Percentiles rank a stretch among this genome's conserved stretches.
Conservation (phyloP, 1,140 invertebrate genomes). For the Zaprionus davidi region DNA sequence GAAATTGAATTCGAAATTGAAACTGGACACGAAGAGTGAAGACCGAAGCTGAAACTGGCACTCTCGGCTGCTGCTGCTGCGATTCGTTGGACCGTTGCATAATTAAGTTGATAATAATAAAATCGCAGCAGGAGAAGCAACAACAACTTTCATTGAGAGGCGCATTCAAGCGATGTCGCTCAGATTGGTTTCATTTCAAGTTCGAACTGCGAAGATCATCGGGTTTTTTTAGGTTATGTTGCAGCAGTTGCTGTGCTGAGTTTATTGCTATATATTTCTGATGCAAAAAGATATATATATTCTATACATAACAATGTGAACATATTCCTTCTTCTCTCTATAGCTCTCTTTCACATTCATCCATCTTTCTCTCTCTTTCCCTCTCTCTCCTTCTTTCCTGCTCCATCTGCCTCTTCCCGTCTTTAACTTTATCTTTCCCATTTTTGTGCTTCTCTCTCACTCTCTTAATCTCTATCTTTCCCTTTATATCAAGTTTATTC, state of each 20-base stretch:
- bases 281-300: too few species aligned
- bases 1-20: background rate
- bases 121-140: background rate
- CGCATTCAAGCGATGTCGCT: background rate
- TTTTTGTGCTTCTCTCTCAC: background rate
- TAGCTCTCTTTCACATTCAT: too few species aligned
- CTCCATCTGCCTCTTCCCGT: background rate
- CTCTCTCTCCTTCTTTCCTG: background rate
- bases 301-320: too few species aligned
- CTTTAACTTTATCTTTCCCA: too few species aligned
- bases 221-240: background rate
- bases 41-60: too few species aligned
- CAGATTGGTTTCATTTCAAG: background rate
- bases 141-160: slow-evolving; percentile 3
- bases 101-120: background rate
- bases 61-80: background rate
- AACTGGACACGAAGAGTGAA: background rate
- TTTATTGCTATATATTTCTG: too few species aligned
- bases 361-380: too few species aligned
- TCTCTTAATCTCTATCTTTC: too few species aligned
- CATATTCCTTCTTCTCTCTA: too few species aligned
- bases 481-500: too few species aligned
- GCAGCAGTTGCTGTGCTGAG: background rate
- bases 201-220: background rate
- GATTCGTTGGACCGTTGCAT: slow-evolving; percentile 2